phyloP scores from a whole-genome alignment of 2,113 vertebrate species.

The Porphyrio hochstetteri region DNA sequence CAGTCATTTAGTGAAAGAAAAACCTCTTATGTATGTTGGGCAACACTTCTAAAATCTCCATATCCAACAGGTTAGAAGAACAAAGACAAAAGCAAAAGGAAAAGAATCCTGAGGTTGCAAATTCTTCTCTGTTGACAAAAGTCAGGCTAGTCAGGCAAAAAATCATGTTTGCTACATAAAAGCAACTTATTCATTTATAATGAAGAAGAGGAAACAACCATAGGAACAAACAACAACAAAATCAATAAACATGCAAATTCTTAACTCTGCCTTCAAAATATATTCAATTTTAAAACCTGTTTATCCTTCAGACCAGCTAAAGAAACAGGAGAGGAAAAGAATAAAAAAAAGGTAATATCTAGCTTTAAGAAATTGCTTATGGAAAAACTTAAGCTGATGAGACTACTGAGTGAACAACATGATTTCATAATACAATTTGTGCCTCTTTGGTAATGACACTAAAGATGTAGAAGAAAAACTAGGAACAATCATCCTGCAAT shows the following conservation, averaged over 20 bases:
- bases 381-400: slow-evolving; percentile 23
- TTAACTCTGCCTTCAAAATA: slow-evolving; percentile 14
- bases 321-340: neutral
- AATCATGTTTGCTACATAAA: neutral
- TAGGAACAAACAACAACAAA: slow-evolving; percentile 27
- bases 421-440: slow-evolving; percentile 29
- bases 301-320: slow-evolving; percentile 29
- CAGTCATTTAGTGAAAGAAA: neutral
- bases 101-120: neutral
- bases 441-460: slow-evolving; percentile 13
- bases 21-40: neutral
- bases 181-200: slow-evolving; percentile 24
- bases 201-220: slow-evolving; percentile 11
- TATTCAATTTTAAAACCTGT: slow-evolving; percentile 40
- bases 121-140: neutral
- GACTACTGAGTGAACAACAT: slow-evolving; percentile 7
- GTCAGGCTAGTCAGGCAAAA: neutral
- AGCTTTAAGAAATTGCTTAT: slow-evolving; percentile 25
- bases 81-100: neutral
- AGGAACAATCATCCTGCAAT: neutral
- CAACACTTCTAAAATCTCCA: neutral
- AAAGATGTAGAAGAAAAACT: neutral
- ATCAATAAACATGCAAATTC: slow-evolving; percentile 70
- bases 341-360: neutral
- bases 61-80: neutral